Percentiles rank a stretch among this genome's conserved stretches.
phyloP scores from a whole-genome alignment of 2,797 vertebrate species.

The Neomorphus geoffroyi region DNA sequence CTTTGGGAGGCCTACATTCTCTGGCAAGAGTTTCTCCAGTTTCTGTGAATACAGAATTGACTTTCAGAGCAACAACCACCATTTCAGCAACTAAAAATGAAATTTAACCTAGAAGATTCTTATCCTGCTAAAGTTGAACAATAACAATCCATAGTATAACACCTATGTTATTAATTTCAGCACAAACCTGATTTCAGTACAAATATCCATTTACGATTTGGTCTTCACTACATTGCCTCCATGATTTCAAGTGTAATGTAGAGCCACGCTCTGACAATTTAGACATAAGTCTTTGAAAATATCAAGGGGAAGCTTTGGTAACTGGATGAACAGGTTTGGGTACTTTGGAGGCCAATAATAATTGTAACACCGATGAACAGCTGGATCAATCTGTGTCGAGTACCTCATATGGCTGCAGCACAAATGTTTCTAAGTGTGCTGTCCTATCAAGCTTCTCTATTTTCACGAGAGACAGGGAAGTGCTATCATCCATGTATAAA shows the following conservation, averaged over 20 bases:
- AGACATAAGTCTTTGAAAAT: neutral
- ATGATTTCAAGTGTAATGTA: neutral
- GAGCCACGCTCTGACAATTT: neutral
- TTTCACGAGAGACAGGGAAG: neutral
- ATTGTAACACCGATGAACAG: neutral
- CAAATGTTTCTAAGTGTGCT: neutral
- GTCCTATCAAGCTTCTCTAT: neutral
- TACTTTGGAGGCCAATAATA: neutral
- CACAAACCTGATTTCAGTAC: neutral
- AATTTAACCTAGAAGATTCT: neutral
- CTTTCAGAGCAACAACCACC: neutral
- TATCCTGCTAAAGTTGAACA: neutral
- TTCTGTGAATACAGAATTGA: neutral
- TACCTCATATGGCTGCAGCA: neutral
- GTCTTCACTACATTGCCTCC: neutral
- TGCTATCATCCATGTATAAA: neutral
- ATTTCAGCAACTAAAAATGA: neutral
- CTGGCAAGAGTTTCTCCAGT: neutral
- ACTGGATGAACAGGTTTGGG: neutral
- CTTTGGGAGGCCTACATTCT: neutral
- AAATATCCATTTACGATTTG: neutral
- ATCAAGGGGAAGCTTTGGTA: neutral
- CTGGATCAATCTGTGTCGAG: neutral
- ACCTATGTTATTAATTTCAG: neutral
- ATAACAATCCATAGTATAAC: neutral